Base-by-base conservation (phyloP, 2,888 invertebrate genomes). In the Harpagoxenus sublaevis region DNA sequence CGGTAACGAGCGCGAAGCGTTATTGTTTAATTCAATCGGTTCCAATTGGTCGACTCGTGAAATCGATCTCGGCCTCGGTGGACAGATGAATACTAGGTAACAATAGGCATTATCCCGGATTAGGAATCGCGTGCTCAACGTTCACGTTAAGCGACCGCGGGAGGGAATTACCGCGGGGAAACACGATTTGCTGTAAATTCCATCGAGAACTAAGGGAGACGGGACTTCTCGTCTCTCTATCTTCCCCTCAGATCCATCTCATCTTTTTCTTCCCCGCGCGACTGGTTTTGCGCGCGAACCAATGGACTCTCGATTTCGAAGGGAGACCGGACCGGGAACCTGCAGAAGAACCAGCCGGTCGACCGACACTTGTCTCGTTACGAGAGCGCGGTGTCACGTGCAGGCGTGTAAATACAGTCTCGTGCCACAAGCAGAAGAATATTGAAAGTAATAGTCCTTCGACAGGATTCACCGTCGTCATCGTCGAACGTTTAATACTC, bases 261-360 rank as follows among this genome's bases (percentile, higher is more conserved):
- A 66, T 86, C 88, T 84, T 85, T 84, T 87, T 87, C 81, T 89
- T 77, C 57, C 66, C 77, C 84, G 84, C 35, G 81, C 78, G 63
- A 91, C 91, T 91, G 91, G 91, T 91, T 91, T 88, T 87, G 91
- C 88, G 68, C 87, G 83, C 77, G 70, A 86, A 84, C 87, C 87
- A 86, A 85, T 84, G 87, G 89, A 91, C 91, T 91, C 91, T 91
- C 91, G 91, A 91, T 91, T 91, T 91, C 91, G 89, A 89, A 87
- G 84, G 86, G 78, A 88, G 87, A 88, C 79, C 84, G 77, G 77
- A 70, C 65, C 15, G 82, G 39, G 68, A 84, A 82, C 73, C 71
- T n/a, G n/a, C n/a, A 70, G 84, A 68, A 85, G 81, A 85, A 90
- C 86, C 86, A 88, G 84, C 91, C 86, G 83, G 70, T 84, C 83